Base-by-base conservation (phyloP, 1,140 invertebrate species). In the Sitophilus oryzae region DNA sequence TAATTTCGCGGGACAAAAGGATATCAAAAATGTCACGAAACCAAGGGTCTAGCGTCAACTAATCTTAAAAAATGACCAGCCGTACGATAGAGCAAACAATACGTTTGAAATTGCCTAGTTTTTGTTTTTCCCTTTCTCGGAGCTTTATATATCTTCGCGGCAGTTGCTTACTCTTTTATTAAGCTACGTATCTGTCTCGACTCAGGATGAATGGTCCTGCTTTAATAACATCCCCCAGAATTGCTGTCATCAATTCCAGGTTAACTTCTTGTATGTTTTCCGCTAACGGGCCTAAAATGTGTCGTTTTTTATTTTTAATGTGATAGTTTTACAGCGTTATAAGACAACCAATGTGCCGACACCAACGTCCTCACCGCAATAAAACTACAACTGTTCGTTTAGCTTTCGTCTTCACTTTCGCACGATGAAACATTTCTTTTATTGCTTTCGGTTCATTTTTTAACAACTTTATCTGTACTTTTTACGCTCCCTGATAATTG, bases 191-290 rank as follows among this genome's bases (percentile, higher is more conserved):
- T 62, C 62, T 62, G 58, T 65, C 58, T 58, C 57, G 35, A 47
- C 55, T 44, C 58, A 60, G 56, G 47, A 61, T 58, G 46, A 62
- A 71, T 72, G 62, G 58, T 72, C 35, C 65, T 66, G 59, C 67
- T 68, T 59, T 68, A 66, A 69, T 67, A 73, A 48, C 71, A 73
- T 63, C 53, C 45, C 53, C 53, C 53, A 56, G 53, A 56, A 56
- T 49, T 56, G 53, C 53, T 56, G 53, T 56, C 53, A 56, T 56
- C 53, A 56, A 56, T 56, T 56, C 45, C 53, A 56, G 45, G 53
- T 56, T 56, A 56, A 56, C 53, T 56, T 37, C 53, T 56, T 56
- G 53, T 56, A 56, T 56, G 53, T 56, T 48, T 56, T 56, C 53
- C 36, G 53, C 45, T 56, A 56, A 56, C 53, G 53, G 53, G 53